Evolutionary conservation across 2,888 invertebrate species (phyloP).

Genomic region (Andrena bucephala): DNA sequence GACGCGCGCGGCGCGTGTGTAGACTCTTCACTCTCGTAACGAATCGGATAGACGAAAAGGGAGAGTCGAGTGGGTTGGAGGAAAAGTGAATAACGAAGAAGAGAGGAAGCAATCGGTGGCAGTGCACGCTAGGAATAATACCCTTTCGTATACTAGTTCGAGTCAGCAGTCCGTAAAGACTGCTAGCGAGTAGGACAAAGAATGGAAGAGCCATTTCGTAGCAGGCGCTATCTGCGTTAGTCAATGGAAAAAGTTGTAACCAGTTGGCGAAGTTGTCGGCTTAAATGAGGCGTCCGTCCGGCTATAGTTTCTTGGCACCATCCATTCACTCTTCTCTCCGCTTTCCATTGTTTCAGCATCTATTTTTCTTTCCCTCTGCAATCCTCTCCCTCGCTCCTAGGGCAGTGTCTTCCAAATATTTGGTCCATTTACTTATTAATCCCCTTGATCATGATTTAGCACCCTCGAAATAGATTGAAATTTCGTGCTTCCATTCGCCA

Average conservation of each 20-base stretch:
- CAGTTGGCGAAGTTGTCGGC: constrained; percentile 68
- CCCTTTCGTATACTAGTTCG: not conserved
- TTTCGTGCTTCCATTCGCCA: too few relatives aligned
- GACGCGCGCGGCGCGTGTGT: too few relatives aligned
- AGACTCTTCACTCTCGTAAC: too few relatives aligned
- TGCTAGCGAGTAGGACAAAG: constrained; percentile 15
- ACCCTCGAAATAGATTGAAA: not conserved
- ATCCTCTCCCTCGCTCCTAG: not conserved
- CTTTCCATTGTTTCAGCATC: constrained; percentile 35
- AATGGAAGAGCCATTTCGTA: constrained; percentile 40
- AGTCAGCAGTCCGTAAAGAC: constrained; percentile 24
- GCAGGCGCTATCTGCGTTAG: constrained; percentile 57
- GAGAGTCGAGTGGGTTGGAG: too few relatives aligned
- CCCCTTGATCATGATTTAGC: not conserved
- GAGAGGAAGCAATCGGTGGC: constrained; percentile 7
- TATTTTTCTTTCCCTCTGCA: not conserved
- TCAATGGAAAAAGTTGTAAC: constrained; percentile 78
- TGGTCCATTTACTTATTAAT: not conserved
- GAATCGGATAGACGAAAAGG: too few relatives aligned
- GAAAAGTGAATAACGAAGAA: constrained; percentile 2
- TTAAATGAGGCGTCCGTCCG: constrained; percentile 63
- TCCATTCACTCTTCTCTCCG: constrained; percentile 16
- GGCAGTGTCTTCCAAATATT: not conserved
- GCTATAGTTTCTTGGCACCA: constrained; percentile 39
- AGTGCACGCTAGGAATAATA: constrained; percentile 4